phyloP scores from a whole-genome alignment of 2,113 vertebrate genomes.

The Lipotes vexillifer region DNA sequence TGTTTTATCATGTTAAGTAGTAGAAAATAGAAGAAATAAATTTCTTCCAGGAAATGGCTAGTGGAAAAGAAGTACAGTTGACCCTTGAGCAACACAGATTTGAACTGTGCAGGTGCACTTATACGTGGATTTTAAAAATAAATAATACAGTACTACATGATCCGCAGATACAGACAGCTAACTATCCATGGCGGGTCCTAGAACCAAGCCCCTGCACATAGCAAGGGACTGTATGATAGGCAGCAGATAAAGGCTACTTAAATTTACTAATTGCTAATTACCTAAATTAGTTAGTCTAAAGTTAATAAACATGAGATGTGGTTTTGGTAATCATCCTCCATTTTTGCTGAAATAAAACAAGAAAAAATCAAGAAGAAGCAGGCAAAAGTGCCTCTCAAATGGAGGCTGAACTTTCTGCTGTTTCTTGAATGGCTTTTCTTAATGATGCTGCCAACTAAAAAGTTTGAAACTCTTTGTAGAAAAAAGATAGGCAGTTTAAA shows the following conservation, averaged over 20 bases:
- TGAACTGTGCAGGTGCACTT: background rate
- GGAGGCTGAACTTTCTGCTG: background rate
- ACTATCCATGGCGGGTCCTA: background rate
- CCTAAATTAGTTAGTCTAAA: background rate
- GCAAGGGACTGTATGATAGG: background rate
- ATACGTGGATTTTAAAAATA: background rate
- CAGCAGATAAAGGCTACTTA: background rate
- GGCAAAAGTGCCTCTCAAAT: background rate
- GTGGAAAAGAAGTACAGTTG: background rate
- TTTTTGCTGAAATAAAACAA: conserved; percentile 21
- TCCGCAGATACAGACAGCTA: background rate
- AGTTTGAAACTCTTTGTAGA: background rate
- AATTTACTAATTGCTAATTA: background rate
- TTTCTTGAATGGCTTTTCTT: background rate
- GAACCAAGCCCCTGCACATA: background rate
- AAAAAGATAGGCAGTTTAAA: background rate
- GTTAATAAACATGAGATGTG: background rate
- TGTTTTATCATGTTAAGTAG: background rate
- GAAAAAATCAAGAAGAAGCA: conserved; percentile 11
- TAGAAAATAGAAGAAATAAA: background rate
- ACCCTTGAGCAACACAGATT: background rate
- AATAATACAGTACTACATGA: background rate
- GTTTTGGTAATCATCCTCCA: conserved; percentile 5
- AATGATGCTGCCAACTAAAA: background rate
- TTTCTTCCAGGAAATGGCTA: background rate